phyloP scores from a whole-genome alignment of 2,797 vertebrate genomes.

The Microctenopoma steveboyesi region DNA sequence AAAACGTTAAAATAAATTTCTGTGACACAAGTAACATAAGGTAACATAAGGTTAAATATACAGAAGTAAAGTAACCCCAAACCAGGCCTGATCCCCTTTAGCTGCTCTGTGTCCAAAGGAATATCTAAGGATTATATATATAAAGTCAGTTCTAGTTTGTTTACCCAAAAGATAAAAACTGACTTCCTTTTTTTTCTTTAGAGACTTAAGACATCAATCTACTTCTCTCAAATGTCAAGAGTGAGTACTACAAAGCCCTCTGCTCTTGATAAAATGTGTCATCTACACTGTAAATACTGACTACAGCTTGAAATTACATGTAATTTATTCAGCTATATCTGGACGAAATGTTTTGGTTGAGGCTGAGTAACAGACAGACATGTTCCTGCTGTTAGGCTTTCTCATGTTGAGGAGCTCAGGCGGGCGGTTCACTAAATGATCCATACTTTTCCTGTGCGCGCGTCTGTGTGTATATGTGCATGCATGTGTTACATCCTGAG shows the following conservation, averaged over 20 bases:
- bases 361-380: slow-evolving; percentile 43
- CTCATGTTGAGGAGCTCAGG: slow-evolving; percentile 56
- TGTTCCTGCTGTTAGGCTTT: slow-evolving; percentile 55
- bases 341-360: slow-evolving; percentile 47
- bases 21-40: too few species aligned
- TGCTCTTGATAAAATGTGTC: slow-evolving; percentile 32
- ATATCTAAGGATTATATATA: background rate
- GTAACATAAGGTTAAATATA: too few species aligned
- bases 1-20: too few species aligned
- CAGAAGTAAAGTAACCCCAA: background rate
- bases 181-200: slow-evolving; percentile 24
- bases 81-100: background rate
- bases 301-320: slow-evolving; percentile 38
- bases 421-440: slow-evolving; percentile 70
- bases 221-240: slow-evolving; percentile 36
- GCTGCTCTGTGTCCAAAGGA: background rate
- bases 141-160: slow-evolving; percentile 12
- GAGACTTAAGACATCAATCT: slow-evolving; percentile 35
- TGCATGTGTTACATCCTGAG: slow-evolving; percentile 59
- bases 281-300: slow-evolving; percentile 30
- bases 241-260: slow-evolving; percentile 13
- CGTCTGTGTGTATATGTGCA: slow-evolving; percentile 23
- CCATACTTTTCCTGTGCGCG: slow-evolving; percentile 43
- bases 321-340: slow-evolving; percentile 35
- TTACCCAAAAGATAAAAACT: slow-evolving; percentile 37